Evolutionary conservation across 2,113 vertebrate genomes (phyloP), one percentile per base, ranked within the genome.

Genomic region (Ceyx melanurus): DNA sequence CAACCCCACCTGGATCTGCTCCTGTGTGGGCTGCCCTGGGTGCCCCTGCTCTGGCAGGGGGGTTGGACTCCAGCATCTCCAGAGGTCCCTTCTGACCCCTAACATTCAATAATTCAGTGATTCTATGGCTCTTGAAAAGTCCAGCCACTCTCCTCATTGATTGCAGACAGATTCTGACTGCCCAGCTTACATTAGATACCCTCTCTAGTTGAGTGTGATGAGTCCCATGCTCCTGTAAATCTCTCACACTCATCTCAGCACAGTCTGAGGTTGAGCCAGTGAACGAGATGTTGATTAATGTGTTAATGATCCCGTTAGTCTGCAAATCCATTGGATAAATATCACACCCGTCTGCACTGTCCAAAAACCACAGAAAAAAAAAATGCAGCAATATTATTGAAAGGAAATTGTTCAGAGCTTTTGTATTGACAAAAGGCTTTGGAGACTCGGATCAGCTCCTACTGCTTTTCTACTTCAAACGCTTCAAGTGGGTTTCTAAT

Each of bases 401-500:
- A 89, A 85, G 91, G 78, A 92, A 89, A 75, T 83, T 60, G 50
- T 93, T 91, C 60, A 67, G 64, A 78, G 86, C 29, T 89, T 80
- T 89, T 78, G 80, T 84, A 37, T 89, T 91, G 75, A 72, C 75
- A 82, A 61, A 80, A 89, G 82, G 26, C 75, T 92, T 91, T 86
- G 84, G 72, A 88, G 89, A 31, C 46, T 91, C 48, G n/a, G 60
- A 74, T 89, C 57, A 72, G 61, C 57, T 83, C 65, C 79, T 86
- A 56, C 72, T 71, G 61, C 51, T 92, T 86, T 91, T 87, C 58
- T 85, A 74, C 51, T 83, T 96, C 51, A 80, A 90, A 89, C 43
- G 31, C n/a, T 79, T 80, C 60, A 87, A 93, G 68, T 77, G 51
- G n/a, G 51, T 76, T 93, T 91, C 85, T 93, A 89, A 91, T 80